These are phyloP conservation scores for Rhingia rostrata DNA, from an alignment of 2,888 invertebrate species.

Conservation along the genomic window DNA sequence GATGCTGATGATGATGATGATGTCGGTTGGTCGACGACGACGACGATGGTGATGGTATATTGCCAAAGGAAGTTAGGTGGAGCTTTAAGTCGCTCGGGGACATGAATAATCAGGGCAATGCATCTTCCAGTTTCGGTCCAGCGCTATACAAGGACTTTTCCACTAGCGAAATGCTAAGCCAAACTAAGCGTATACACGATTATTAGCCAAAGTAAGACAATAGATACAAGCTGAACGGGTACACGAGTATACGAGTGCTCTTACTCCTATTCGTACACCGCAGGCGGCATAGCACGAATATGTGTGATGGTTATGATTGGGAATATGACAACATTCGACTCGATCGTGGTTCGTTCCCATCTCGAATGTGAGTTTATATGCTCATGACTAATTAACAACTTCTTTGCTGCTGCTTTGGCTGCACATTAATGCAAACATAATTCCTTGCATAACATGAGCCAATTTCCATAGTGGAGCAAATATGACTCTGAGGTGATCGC, in stretches of 20 bases:
- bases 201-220: slow-evolving; percentile 21
- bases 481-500: slow-evolving; percentile 71
- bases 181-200: slow-evolving; percentile 23
- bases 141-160: slow-evolving; percentile 63
- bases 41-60: slow-evolving; percentile 35
- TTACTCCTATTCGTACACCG: background rate
- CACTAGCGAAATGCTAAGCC: slow-evolving; percentile 35
- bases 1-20: slow-evolving; percentile 41
- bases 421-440: slow-evolving; percentile 69
- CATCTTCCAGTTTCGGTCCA: slow-evolving; percentile 66
- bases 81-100: slow-evolving; percentile 64
- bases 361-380: slow-evolving; percentile 21
- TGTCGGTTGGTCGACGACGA: background rate
- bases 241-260: too few species aligned
- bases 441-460: slow-evolving; percentile 71
- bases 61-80: slow-evolving; percentile 68
- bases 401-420: slow-evolving; percentile 43
- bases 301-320: slow-evolving; percentile 72
- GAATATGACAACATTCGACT: slow-evolving; percentile 58
- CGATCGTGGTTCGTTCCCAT: slow-evolving; percentile 52
- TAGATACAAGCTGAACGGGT: slow-evolving; percentile 18
- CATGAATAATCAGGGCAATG: slow-evolving; percentile 69
- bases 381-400: slow-evolving; percentile 72
- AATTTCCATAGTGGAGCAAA: slow-evolving; percentile 69
- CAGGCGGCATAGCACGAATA: slow-evolving; percentile 48